Base-by-base conservation (phyloP, 2,797 vertebrate genomes). In the Pseudomugil tenellus region DNA sequence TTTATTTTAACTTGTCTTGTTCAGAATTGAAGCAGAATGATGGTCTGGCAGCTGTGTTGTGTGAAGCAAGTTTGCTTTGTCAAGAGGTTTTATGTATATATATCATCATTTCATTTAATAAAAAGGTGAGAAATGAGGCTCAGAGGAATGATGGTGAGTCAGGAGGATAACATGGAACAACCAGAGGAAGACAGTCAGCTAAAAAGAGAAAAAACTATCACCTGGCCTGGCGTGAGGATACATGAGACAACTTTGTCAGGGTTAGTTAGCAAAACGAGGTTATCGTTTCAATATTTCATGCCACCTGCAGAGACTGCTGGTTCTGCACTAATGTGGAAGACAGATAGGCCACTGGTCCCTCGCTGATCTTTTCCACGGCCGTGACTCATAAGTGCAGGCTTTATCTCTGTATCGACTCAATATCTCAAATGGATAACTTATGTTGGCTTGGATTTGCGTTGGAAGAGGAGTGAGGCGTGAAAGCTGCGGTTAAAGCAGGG, bases 361-460 rank as follows among this genome's bases (percentile, higher is more conserved):
- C 67, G 94, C 90, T 84, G 91, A 73, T 93, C 91, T 91, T 90
- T 92, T 89, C 91, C 89, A 89, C 86, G 90, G 91, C 92, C 83
- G 85, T 79, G 92, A 85, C 89, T 91, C 90, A 89, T 94, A 93
- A 95, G 93, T 94, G 94, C 93, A 87, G 89, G 90, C 77, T 94
- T 95, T 94, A 94, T 96, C 95, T 96, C 94, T 92, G 91, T 94
- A 94, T 94, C 91, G 90, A 94, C 94, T 94, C 94, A 78, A 91
- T 94, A 94, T 94, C 95, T 95, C 94, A 95, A 95, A 96, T 95
- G 95, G 95, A 96, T 93, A 94, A 95, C 88, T 93, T 93, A 94
- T 96, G 95, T 95, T 95, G 92, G 92, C 90, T 95, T 91, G 91
- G 93, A 95, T 96, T 94, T 95, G 94, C 88, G 93, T 95, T 91